Conservation (phyloP, 2,113 vertebrate species). For the Poecile atricapillus region DNA sequence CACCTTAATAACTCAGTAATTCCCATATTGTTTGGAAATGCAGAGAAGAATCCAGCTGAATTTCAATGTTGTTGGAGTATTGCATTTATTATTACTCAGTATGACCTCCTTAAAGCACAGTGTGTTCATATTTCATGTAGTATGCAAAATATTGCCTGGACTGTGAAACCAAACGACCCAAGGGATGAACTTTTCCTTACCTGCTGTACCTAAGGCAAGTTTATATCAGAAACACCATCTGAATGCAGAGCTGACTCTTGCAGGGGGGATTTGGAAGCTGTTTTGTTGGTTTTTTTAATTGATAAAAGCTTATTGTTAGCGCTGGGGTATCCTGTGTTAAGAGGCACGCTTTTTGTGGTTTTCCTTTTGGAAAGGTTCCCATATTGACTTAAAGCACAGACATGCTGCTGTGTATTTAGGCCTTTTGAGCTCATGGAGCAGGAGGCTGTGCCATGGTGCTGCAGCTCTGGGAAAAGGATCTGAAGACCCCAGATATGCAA, state of each 20-base stretch:
- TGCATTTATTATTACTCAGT: background rate
- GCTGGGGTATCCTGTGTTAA: background rate
- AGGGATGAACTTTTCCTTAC: background rate
- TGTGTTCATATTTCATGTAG: background rate
- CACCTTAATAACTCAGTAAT: background rate
- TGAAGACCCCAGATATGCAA: background rate
- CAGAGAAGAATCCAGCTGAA: background rate
- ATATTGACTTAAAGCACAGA: background rate
- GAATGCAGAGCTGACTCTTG: background rate
- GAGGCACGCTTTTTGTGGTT: background rate
- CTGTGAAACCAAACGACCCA: background rate
- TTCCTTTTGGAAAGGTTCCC: slow-evolving; percentile 26
- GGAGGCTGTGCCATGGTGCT: background rate
- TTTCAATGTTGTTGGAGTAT: background rate
- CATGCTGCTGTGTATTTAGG: background rate
- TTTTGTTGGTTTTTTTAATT: background rate
- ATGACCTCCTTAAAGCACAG: background rate
- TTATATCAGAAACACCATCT: background rate
- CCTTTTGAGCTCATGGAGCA: background rate
- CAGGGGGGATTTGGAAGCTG: background rate
- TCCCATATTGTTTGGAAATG: background rate
- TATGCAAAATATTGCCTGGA: background rate
- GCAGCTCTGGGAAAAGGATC: background rate
- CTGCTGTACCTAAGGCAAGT: background rate
- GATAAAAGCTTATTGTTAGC: background rate